A percentile compares a stretch with the other conserved stretches of the same genome.
Conservation (phyloP, 2,888 invertebrate genomes). For the Liopterus haemorrhoidalis region DNA sequence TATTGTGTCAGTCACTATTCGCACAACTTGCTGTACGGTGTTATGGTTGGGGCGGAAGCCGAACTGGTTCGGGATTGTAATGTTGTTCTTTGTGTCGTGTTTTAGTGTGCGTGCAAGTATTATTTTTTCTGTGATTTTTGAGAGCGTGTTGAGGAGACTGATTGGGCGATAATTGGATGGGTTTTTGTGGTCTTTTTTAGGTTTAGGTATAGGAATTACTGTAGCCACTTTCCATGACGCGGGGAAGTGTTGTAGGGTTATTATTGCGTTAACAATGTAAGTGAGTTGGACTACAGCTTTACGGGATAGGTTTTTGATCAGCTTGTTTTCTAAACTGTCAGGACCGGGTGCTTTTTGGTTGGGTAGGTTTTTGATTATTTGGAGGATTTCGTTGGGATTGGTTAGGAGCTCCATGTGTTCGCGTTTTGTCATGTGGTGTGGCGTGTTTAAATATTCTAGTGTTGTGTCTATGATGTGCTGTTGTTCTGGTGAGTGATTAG, state of each 20-base stretch:
- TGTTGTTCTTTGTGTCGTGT: constrained; percentile 25
- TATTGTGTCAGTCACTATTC: constrained; percentile 33
- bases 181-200: constrained; percentile 22
- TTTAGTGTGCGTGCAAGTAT: constrained; percentile 24
- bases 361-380: constrained; percentile 18
- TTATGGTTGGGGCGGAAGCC: constrained; percentile 36
- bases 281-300: constrained; percentile 27
- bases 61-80: constrained; percentile 29
- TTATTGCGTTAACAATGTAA: constrained; percentile 25
- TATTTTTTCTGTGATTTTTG: constrained; percentile 31
- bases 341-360: constrained; percentile 27
- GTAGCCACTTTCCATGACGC: constrained; percentile 28
- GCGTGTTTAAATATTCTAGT: neutral
- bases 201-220: constrained; percentile 29
- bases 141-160: constrained; percentile 25
- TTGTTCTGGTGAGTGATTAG: too few species aligned
- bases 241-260: constrained; percentile 27
- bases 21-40: constrained; percentile 34
- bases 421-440: too few species aligned
- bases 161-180: constrained; percentile 30
- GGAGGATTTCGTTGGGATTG: constrained; percentile 17
- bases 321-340: constrained; percentile 26
- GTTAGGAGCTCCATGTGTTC: too few species aligned
- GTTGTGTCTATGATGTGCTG: too few species aligned
- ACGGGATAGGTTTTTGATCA: constrained; percentile 28